Evolutionary conservation across 2,113 vertebrate species (phyloP), one percentile per base, ranked within the genome.

Genomic region (Poeciliopsis occidentalis): DNA sequence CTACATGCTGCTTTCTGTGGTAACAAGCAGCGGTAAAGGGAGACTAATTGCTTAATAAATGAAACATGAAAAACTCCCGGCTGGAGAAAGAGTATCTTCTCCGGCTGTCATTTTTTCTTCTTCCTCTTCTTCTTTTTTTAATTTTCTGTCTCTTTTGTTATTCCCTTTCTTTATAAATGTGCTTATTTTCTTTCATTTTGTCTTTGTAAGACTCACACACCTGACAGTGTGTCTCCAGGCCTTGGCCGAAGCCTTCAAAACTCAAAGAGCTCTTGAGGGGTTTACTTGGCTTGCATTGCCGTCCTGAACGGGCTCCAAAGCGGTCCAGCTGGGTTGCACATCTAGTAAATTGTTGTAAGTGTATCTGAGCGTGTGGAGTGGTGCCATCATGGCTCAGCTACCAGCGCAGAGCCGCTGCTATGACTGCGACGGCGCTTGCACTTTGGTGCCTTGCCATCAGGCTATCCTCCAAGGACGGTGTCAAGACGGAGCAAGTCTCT

Each of bases 371-470:
- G 76, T 74, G 81, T 82, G 73, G 75, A 78, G 34, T 60, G 27
- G 78, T 86, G 87, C 84, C 84, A 86, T 67, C 85, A 75, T 80
- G 85, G 85, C 87, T 90, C 67, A 80, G 82, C 79, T 85, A 87
- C 75, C 73, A 57, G 73, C 75, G 67, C 64, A 34, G 74, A 85
- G 67, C 66, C 87, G 75, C 81, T 76, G 76, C 73, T 81, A 69
- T 83, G 81, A 83, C 73, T 76, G 73, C 72, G 66, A 80, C 83
- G 80, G 86, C 88, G 81, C 73, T 83, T 78, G 76, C 54, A 74
- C 88, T 92, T 92, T 93, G 90, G 92, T 91, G 80, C 66, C 84
- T 74, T 92, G 91, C 92, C 92, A 93, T 88, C 81, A 83, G 90
- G 91, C 91, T 78, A 82, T 69, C 76, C 73, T 93, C 92, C 91